Percentiles rank a stretch among this genome's conserved stretches.
Conservation (phyloP, 2,113 vertebrate species). For the Spilogale gracilis region DNA sequence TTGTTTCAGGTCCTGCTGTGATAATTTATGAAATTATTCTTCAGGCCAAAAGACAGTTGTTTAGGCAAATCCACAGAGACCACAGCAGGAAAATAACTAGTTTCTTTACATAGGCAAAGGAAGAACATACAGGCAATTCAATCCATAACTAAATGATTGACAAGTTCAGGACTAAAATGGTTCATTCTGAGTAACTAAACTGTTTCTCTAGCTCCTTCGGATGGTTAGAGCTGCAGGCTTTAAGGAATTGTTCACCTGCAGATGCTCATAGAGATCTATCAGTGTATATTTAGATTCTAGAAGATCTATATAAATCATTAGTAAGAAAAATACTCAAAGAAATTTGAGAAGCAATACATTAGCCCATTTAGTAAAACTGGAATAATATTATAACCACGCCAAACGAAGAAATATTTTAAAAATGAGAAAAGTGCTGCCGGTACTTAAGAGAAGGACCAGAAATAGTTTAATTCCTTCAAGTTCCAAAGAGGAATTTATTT, state of each 20-base stretch:
- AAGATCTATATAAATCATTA: background rate
- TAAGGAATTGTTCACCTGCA: background rate
- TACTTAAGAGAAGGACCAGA: background rate
- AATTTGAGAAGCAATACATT: background rate
- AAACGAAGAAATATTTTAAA: background rate
- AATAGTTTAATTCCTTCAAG: background rate
- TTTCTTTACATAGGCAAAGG: background rate
- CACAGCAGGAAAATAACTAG: background rate
- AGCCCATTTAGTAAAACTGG: background rate
- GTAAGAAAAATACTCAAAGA: background rate
- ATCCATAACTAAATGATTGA: background rate
- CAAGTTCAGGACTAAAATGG: background rate
- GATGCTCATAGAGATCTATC: background rate
- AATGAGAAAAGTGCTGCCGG: background rate
- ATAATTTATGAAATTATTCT: constrained; percentile 8
- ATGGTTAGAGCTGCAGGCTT: rapidly evolving
- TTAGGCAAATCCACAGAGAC: background rate
- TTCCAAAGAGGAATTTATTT: background rate
- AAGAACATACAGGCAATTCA: background rate
- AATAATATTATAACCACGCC: background rate
- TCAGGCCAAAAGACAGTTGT: background rate
- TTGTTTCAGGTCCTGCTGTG: background rate
- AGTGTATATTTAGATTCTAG: background rate
- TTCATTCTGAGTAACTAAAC: background rate
- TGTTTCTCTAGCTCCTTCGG: background rate